A percentile compares a stretch with the other conserved stretches of the same genome.
Conservation (phyloP, 2,888 invertebrate species). For the Caradrina kadenii region DNA sequence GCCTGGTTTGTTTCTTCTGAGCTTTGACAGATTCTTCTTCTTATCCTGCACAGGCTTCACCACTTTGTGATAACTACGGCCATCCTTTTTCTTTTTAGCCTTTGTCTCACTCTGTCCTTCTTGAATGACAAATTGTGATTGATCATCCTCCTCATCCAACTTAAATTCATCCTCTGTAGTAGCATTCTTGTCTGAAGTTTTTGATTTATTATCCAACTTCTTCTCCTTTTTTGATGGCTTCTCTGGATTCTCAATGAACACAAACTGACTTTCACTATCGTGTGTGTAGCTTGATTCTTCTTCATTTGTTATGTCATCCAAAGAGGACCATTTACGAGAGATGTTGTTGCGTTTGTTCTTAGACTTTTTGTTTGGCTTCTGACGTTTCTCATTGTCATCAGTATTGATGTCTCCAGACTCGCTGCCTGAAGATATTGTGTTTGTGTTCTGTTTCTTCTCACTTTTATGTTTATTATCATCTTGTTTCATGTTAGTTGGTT, state of each 20-base stretch:
- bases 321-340: conserved; percentile 91
- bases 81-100: conserved; percentile 87
- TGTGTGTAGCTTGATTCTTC: conserved; percentile 78
- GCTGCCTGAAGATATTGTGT: conserved; percentile 86
- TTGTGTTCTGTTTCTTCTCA: conserved; percentile 81
- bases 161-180: conserved; percentile 77
- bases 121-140: conserved; percentile 80
- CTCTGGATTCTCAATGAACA: conserved; percentile 86
- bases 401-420: conserved; percentile 87
- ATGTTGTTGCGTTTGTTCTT: conserved; percentile 86
- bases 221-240: conserved; percentile 84
- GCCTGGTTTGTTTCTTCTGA: conserved; percentile 82
- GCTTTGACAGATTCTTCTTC: conserved; percentile 87
- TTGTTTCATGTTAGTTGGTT: conserved; percentile 72
- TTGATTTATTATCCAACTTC: conserved; percentile 77
- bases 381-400: conserved; percentile 83
- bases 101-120: conserved; percentile 81
- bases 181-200: conserved; percentile 74
- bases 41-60: conserved; percentile 82
- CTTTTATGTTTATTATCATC: conserved; percentile 82
- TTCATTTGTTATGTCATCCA: conserved; percentile 88
- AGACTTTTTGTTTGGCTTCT: conserved; percentile 81
- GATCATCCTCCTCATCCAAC: conserved; percentile 79
- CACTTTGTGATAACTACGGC: conserved; percentile 79
- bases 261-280: conserved; percentile 84